Conservation (phyloP, 1,140 invertebrate genomes). For the Rhagoletis pomonella region DNA sequence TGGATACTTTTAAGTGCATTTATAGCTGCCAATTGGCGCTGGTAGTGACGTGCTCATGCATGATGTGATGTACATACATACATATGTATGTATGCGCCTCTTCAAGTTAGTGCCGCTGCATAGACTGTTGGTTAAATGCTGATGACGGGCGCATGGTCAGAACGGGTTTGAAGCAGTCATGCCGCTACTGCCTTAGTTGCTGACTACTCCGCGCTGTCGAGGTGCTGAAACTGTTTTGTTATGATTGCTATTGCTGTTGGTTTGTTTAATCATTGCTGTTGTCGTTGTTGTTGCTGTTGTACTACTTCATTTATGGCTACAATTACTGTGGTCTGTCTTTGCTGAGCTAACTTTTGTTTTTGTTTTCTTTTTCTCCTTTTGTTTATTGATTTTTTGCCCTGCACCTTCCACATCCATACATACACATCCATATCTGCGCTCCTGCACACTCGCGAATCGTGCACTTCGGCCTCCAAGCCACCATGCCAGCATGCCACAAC, state of each 20-base stretch:
- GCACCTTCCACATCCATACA: background rate
- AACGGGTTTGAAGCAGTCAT: background rate
- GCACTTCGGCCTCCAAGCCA: background rate
- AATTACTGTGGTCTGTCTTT: background rate
- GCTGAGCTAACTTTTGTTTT: conserved; percentile 9
- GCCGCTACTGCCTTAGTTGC: background rate
- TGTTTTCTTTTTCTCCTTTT: background rate
- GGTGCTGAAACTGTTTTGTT: background rate
- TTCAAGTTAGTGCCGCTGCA: background rate
- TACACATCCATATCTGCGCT: too few relatives aligned
- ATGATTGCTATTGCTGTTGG: background rate
- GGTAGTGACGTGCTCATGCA: background rate
- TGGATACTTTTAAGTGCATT: conserved; percentile 27
- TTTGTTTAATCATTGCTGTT: background rate
- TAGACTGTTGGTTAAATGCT: background rate
- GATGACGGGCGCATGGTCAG: background rate
- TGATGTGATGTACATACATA: background rate
- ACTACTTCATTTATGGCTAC: conserved; percentile 22
- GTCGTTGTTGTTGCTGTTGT: background rate
- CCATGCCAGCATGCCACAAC: background rate
- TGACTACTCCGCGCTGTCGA: background rate
- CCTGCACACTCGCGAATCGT: conserved; percentile 5
- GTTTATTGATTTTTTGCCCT: conserved; percentile 35
- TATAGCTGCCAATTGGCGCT: background rate
- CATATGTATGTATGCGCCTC: background rate